Percentiles rank a stretch among this genome's conserved stretches.
These are phyloP conservation scores for Meliscaeva auricollis DNA, from an alignment of 2,888 invertebrate genomes.

Conservation along the genomic window DNA sequence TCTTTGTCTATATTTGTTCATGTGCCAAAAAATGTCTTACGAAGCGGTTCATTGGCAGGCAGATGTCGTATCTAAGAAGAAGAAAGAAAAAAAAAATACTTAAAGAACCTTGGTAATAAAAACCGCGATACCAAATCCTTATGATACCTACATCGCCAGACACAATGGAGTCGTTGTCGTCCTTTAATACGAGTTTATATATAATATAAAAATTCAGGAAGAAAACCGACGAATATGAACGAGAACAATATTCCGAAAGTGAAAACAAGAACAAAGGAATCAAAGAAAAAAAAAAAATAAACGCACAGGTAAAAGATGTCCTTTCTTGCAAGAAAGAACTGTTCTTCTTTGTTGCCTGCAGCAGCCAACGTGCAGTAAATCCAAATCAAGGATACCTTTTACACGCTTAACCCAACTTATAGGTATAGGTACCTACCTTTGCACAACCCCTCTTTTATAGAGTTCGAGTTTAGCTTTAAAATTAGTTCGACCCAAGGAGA, in stretches of 20 bases:
- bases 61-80: constrained; percentile 20
- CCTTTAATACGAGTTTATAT: neutral
- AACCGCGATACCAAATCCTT: constrained; percentile 33
- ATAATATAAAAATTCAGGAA: neutral
- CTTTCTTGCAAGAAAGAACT: constrained; percentile 34
- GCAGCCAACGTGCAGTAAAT: constrained; percentile 26
- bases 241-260: constrained; percentile 32
- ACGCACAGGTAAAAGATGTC: constrained; percentile 41
- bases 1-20: constrained; percentile 2
- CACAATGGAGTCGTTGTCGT: constrained; percentile 24
- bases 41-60: constrained; percentile 41
- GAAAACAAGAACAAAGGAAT: constrained; percentile 23
- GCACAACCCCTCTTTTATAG: constrained; percentile 11
- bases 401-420: neutral
- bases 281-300: neutral
- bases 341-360: constrained; percentile 29
- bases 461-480: constrained; percentile 33
- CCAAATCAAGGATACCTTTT: constrained; percentile 24
- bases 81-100: neutral
- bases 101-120: constrained; percentile 20
- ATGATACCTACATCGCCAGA: constrained; percentile 18
- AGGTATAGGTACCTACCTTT: neutral
- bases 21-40: constrained; percentile 21
- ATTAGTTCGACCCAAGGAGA: constrained; percentile 53
- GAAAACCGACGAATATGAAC: constrained; percentile 3